Evolutionary conservation across 2,888 invertebrate genomes (phyloP).

Genomic region (Saturnia pavonia): DNA sequence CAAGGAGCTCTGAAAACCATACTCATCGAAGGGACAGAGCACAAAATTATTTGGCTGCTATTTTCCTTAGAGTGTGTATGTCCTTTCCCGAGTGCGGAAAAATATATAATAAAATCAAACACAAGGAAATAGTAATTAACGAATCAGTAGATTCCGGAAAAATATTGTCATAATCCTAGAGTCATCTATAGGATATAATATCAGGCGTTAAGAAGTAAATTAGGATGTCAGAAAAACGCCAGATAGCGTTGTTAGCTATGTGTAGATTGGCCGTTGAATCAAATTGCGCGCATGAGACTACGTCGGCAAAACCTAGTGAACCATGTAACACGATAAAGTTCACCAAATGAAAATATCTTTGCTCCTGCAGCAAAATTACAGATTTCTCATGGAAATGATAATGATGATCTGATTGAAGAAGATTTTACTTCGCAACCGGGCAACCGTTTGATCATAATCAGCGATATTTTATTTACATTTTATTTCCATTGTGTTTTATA

Average conservation of each 20-base stretch:
- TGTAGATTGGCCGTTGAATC: constrained; percentile 24
- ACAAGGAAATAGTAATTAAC: neutral
- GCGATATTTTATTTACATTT: neutral
- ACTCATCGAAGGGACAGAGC: no score
- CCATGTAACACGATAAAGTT: constrained; percentile 37
- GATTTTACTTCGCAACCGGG: neutral
- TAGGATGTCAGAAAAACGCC: constrained; percentile 1
- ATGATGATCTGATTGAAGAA: constrained; percentile 22
- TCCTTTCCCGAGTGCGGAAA: neutral
- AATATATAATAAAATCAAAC: neutral
- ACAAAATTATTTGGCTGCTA: no score
- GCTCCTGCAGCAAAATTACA: constrained; percentile 33
- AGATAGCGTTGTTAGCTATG: constrained; percentile 15
- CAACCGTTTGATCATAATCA: constrained; percentile 33
- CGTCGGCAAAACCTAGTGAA: constrained; percentile 33
- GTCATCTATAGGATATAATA: neutral
- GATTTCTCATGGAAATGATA: constrained; percentile 26
- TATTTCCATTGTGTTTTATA: no score
- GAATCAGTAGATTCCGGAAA: neutral
- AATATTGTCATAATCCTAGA: neutral
- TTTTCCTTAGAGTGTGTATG: no score
- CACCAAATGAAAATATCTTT: constrained; percentile 29
- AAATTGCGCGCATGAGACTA: constrained; percentile 36
- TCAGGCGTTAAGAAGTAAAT: neutral
- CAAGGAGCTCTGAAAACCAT: no score